Evolutionary conservation across 2,797 vertebrate species (phyloP).

Genomic region (Darevskia nairensis): DNA sequence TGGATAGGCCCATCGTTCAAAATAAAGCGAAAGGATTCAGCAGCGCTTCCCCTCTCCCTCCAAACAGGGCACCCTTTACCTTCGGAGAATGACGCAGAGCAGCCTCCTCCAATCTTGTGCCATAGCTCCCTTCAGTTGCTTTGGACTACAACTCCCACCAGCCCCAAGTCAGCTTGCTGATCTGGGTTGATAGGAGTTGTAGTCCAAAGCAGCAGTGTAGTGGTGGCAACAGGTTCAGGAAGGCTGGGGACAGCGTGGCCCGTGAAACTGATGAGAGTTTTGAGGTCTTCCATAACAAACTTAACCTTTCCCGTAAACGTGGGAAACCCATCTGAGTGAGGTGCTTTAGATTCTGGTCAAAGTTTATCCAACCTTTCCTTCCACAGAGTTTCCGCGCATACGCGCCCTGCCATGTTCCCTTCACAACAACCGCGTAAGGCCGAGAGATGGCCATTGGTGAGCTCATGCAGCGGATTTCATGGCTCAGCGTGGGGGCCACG

Average conservation of each 20-base stretch:
- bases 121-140: not conserved
- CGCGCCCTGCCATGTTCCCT: not conserved
- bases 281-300: not conserved
- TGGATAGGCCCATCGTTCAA: not conserved
- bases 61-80: not conserved
- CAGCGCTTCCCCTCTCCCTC: not conserved
- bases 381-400: not conserved
- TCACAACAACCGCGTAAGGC: too few species aligned
- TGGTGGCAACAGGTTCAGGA: not conserved
- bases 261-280: not conserved
- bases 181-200: not conserved
- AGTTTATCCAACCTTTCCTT: not conserved
- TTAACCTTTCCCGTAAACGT: not conserved
- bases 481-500: rapidly evolving
- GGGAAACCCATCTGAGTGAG: not conserved
- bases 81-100: not conserved
- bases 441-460: not conserved
- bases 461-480: too few species aligned
- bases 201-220: not conserved
- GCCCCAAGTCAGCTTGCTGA: not conserved
- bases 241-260: not conserved
- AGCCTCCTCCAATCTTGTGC: not conserved
- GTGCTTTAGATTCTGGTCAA: not conserved
- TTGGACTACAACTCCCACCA: not conserved
- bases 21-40: not conserved